These are phyloP conservation scores for Hydrophis major DNA, from an alignment of 2,797 vertebrate genomes.

Conservation along the genomic window DNA sequence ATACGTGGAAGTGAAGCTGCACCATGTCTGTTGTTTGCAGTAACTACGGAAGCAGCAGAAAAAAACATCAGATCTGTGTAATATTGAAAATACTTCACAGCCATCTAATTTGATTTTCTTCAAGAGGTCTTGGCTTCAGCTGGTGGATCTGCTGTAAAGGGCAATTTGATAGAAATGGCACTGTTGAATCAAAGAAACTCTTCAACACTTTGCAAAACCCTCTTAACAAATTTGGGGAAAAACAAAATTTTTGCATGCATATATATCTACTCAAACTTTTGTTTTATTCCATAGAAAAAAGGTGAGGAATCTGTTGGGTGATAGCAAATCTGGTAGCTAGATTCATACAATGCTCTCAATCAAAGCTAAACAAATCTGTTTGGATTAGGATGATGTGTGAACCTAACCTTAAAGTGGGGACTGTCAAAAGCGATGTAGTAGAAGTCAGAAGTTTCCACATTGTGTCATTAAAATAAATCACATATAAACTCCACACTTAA, in stretches of 20 bases:
- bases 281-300: not conserved
- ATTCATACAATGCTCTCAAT: not conserved
- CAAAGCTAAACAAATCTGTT: not conserved
- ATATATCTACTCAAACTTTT: not conserved
- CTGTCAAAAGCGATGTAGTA: not conserved
- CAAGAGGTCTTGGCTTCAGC: not conserved
- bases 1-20: not conserved
- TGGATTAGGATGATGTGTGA: not conserved
- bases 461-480: not conserved
- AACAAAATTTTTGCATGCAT: not conserved
- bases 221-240: not conserved
- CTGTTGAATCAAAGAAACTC: not conserved
- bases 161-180: not conserved
- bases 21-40: not conserved
- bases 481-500: not conserved
- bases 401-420: not conserved
- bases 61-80: not conserved
- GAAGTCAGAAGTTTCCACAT: not conserved
- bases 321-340: not conserved
- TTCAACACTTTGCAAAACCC: not conserved
- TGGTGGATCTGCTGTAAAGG: not conserved
- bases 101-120: not conserved
- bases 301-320: not conserved
- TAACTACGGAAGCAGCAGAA: not conserved
- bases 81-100: not conserved